Conservation (phyloP, 1,140 invertebrate species). For the Anthonomus grandis region DNA sequence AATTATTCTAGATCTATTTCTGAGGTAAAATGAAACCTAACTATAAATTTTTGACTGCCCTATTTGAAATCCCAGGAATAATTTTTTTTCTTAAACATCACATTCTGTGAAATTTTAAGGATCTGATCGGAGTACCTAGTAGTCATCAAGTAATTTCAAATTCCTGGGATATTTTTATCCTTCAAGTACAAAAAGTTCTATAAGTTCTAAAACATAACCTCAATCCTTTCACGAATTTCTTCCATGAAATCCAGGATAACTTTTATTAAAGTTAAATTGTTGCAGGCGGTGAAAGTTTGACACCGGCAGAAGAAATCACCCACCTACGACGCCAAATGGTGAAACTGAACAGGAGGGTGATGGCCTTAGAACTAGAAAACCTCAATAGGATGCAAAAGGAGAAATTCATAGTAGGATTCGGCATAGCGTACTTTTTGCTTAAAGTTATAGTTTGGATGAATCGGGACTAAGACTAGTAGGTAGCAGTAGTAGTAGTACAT, state of each 20-base stretch:
- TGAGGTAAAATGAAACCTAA: no score
- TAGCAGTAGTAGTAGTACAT: no score
- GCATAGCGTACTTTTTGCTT: constrained; percentile 77
- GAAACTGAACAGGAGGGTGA: constrained; percentile 78
- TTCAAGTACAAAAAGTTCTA: no score
- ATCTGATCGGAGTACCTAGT: no score
- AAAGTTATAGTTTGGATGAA: constrained; percentile 84
- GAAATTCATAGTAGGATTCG: constrained; percentile 75
- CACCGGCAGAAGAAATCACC: constrained; percentile 72
- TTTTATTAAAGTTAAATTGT: constrained; percentile 31
- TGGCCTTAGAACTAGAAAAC: constrained; percentile 79
- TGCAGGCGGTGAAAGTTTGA: constrained; percentile 65
- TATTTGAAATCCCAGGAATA: no score
- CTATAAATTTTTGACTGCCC: no score
- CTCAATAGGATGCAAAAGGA: constrained; percentile 76
- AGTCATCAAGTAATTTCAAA: no score
- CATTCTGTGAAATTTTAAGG: no score
- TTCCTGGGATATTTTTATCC: no score
- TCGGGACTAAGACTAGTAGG: constrained; percentile 51
- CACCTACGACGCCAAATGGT: constrained; percentile 79
- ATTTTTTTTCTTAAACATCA: no score
- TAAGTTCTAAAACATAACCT: neutral
- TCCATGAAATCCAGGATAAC: constrained; percentile 15
- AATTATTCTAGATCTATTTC: no score
- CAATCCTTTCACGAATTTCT: constrained; percentile 1